These are phyloP conservation scores for Rhyacichthys aspro DNA, from an alignment of 2,797 vertebrate genomes.

Conservation along the genomic window DNA sequence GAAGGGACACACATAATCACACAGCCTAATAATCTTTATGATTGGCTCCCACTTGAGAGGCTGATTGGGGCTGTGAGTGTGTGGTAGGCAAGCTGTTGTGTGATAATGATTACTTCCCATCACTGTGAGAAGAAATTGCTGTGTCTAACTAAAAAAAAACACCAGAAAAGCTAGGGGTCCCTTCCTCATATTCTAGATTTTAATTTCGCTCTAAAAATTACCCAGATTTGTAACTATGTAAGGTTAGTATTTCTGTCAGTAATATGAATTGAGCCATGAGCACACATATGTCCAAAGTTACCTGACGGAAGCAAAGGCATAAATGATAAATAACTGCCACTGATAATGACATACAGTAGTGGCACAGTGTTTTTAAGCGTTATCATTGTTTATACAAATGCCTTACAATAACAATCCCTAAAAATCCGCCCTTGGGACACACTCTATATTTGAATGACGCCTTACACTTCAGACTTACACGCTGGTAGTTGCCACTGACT, in stretches of 20 bases:
- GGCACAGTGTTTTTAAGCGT: too few relatives aligned
- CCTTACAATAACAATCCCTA: not conserved
- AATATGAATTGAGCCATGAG: too few relatives aligned
- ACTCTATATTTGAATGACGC: slow-evolving; percentile 25
- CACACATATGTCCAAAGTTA: too few relatives aligned
- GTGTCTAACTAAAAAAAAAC: slow-evolving; percentile 3
- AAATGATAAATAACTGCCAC: too few relatives aligned
- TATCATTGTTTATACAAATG: not conserved
- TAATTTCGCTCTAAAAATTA: too few relatives aligned
- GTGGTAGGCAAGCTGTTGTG: slow-evolving; percentile 16
- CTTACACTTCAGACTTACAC: slow-evolving; percentile 9
- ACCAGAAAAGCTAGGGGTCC: too few relatives aligned
- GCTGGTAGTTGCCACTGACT: slow-evolving; percentile 2
- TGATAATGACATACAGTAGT: too few relatives aligned
- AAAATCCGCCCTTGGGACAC: slow-evolving; percentile 11
- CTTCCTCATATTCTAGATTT: too few relatives aligned
- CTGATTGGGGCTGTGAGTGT: slow-evolving; percentile 11
- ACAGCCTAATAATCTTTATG: slow-evolving; percentile 30
- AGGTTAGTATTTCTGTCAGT: too few relatives aligned
- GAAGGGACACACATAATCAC: not conserved
- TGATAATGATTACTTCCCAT: slow-evolving; percentile 26
- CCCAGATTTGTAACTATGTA: too few relatives aligned
- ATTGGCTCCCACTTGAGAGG: slow-evolving; percentile 45
- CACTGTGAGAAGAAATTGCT: not conserved
- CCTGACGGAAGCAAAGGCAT: too few relatives aligned